A percentile compares a stretch with the other conserved stretches of the same genome.
Conservation (phyloP, 2,113 vertebrate species). For the Epinephelus lanceolatus region DNA sequence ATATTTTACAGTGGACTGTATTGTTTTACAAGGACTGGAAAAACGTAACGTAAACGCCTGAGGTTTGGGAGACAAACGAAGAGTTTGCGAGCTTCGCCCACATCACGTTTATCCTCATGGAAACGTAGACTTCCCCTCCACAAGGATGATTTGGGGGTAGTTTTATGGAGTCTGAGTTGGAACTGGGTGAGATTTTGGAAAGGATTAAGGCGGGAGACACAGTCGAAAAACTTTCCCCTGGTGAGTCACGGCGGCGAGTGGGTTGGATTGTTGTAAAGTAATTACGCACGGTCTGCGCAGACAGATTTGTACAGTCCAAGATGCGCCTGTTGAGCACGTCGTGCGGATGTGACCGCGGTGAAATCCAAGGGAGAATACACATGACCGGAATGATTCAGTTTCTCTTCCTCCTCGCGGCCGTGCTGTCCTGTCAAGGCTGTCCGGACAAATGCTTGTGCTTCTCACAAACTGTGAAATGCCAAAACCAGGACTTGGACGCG, state of each 20-base stretch:
- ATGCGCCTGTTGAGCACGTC: constrained; percentile 63
- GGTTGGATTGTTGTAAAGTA: constrained; percentile 28
- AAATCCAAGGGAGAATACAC: constrained; percentile 23
- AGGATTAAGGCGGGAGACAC: constrained; percentile 42
- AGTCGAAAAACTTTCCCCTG: constrained; percentile 63
- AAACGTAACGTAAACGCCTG: neutral
- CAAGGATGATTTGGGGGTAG: constrained; percentile 62
- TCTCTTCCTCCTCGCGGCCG: constrained; percentile 70
- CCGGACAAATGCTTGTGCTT: constrained; percentile 88
- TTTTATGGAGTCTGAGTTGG: constrained; percentile 51
- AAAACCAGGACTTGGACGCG: constrained; percentile 85
- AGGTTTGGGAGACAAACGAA: neutral
- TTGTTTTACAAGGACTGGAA: neutral
- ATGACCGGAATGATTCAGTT: constrained; percentile 45
- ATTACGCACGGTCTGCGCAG: constrained; percentile 45
- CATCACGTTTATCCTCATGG: constrained; percentile 28
- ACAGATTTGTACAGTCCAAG: constrained; percentile 47
- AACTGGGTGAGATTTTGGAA: constrained; percentile 34
- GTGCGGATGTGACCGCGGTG: constrained; percentile 33
- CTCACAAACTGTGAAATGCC: constrained; percentile 91
- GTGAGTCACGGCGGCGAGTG: constrained; percentile 26
- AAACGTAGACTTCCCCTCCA: constrained; percentile 53
- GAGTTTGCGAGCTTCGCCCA: constrained; percentile 47
- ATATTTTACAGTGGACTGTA: neutral
- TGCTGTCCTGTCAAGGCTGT: constrained; percentile 81